Conservation (phyloP, 2,113 vertebrate genomes). For the Chinchilla lanigera region DNA sequence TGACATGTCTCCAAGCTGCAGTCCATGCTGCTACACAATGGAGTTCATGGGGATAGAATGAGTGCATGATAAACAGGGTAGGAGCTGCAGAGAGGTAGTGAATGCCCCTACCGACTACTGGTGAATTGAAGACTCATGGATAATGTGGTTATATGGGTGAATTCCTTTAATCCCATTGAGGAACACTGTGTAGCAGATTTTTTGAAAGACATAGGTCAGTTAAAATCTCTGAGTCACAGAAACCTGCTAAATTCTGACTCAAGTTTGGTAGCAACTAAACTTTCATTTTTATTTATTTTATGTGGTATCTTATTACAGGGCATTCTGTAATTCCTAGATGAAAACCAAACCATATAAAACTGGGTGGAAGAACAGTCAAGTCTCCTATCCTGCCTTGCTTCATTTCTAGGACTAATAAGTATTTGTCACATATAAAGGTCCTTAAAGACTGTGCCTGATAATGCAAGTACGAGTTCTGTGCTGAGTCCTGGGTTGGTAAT, state of each 20-base stretch:
- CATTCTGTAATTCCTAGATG: not conserved
- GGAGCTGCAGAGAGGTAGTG: not conserved
- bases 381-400: not conserved
- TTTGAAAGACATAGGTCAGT: not conserved
- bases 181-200: not conserved
- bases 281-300: constrained; percentile 36
- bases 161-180: not conserved
- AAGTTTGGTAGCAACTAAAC: not conserved
- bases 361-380: too few relatives aligned
- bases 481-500: not conserved
- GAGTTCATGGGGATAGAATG: not conserved
- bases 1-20: not conserved
- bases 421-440: not conserved
- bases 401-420: not conserved
- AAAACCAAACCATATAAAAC: not conserved
- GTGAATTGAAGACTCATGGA: too few relatives aligned
- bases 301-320: too few relatives aligned
- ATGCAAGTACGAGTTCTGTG: not conserved
- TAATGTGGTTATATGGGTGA: not conserved
- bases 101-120: too few relatives aligned
- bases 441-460: not conserved
- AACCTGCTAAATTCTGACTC: not conserved
- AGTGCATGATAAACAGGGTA: not conserved
- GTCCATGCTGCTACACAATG: not conserved
- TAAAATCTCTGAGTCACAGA: not conserved